These are phyloP conservation scores for Lagodon rhomboides DNA, from an alignment of 2,797 vertebrate species.

Conservation along the genomic window DNA sequence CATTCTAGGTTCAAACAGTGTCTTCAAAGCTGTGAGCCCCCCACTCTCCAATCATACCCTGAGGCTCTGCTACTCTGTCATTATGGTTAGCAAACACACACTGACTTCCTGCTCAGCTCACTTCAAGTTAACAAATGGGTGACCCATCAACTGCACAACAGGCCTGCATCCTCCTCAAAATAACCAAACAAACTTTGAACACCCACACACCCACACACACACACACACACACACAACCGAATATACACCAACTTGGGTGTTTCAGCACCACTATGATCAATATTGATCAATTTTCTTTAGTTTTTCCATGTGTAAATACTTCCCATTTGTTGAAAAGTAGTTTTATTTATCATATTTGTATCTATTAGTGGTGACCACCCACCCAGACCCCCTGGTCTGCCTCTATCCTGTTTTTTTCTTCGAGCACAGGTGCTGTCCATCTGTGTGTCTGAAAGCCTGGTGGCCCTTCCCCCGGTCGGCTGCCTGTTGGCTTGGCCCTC, in stretches of 20 bases:
- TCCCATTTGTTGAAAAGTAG: slow-evolving; percentile 27
- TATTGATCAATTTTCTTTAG: slow-evolving; percentile 6
- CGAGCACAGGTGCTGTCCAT: slow-evolving; percentile 85
- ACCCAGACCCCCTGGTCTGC: slow-evolving; percentile 62
- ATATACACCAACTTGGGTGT: not conserved
- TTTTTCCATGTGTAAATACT: slow-evolving; percentile 29
- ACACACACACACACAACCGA: slow-evolving; percentile 9
- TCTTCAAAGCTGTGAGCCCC: slow-evolving; percentile 75
- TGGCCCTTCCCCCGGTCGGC: slow-evolving; percentile 62
- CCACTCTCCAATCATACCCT: slow-evolving; percentile 57
- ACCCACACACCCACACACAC: slow-evolving; percentile 20
- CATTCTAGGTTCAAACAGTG: slow-evolving; percentile 73
- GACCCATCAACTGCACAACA: slow-evolving; percentile 66
- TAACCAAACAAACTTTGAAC: slow-evolving; percentile 72
- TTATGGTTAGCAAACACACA: slow-evolving; percentile 78
- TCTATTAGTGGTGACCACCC: slow-evolving; percentile 71
- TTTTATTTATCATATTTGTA: slow-evolving; percentile 43
- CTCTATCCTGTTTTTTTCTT: slow-evolving; percentile 42
- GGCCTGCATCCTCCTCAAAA: slow-evolving; percentile 67
- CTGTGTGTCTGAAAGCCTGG: slow-evolving; percentile 76
- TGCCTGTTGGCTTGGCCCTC: slow-evolving; percentile 49
- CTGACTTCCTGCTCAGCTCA: slow-evolving; percentile 77
- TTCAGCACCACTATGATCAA: slow-evolving; percentile 9
- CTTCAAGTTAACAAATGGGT: slow-evolving; percentile 71
- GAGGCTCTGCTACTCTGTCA: slow-evolving; percentile 77